Percentiles rank a stretch among this genome's conserved stretches.
Evolutionary conservation across 2,797 vertebrate species (phyloP).

Genomic region (Apogon hyalosoma): DNA sequence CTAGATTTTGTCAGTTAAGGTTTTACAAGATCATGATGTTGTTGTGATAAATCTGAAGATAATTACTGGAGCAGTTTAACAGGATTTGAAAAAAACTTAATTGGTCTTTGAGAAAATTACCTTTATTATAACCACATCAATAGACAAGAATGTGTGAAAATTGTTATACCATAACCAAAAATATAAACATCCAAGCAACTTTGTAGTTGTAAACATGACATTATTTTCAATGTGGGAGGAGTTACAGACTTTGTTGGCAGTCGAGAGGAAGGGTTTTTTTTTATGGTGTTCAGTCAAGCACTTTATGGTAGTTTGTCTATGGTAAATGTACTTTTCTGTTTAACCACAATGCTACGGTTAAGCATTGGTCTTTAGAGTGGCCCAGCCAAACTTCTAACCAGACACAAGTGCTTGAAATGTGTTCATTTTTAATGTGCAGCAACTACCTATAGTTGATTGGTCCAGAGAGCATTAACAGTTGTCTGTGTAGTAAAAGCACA

Average conservation of each 20-base stretch:
- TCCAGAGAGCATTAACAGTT: slow-evolving; percentile 4
- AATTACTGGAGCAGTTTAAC: not conserved
- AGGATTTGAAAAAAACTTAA: not conserved
- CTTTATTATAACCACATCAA: no score
- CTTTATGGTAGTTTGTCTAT: no score
- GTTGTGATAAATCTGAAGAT: not conserved
- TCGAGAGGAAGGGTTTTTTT: no score
- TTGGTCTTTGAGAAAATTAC: no score
- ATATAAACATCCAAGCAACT: no score
- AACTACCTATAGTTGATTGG: not conserved
- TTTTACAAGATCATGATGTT: not conserved
- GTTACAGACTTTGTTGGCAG: not conserved
- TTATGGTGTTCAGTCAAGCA: no score
- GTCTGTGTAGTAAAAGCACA: not conserved
- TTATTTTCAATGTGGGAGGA: no score
- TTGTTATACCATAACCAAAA: no score
- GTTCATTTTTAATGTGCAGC: not conserved
- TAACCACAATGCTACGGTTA: no score
- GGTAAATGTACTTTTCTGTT: no score
- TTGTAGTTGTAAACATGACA: no score
- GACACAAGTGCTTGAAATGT: not conserved
- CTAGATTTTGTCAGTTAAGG: not conserved
- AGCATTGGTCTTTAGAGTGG: not conserved
- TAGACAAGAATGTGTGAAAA: no score
- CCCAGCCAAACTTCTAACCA: not conserved